Conservation (phyloP, 2,888 invertebrate species). For the Pogonocherus hispidulus region DNA sequence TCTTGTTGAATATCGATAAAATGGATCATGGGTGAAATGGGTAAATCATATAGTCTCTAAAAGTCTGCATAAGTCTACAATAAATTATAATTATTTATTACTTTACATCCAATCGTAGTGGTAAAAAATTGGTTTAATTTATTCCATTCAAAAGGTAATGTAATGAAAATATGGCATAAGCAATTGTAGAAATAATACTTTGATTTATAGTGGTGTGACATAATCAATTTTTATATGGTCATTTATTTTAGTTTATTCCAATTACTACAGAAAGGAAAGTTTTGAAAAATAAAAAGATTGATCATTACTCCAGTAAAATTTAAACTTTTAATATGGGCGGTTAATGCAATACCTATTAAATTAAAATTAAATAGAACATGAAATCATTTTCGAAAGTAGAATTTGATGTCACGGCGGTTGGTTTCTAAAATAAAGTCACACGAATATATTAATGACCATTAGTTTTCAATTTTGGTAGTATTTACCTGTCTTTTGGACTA, state of each 20-base stretch:
- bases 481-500: no score
- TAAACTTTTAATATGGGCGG: neutral
- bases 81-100: no score
- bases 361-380: constrained; percentile 4
- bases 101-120: no score
- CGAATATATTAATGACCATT: neutral
- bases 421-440: neutral
- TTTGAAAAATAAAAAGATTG: neutral
- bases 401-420: neutral
- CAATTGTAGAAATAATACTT: no score
- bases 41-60: no score
- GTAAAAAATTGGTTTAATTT: no score
- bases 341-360: neutral
- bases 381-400: neutral
- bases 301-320: neutral
- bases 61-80: no score
- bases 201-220: neutral
- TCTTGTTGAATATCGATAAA: no score
- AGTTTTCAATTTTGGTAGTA: neutral
- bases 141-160: no score
- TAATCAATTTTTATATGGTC: neutral
- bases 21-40: no score
- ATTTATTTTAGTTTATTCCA: neutral
- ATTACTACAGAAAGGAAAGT: neutral
- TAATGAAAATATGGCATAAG: no score